phyloP scores from a whole-genome alignment of 2,797 vertebrate species.

The Borostomias antarcticus region DNA sequence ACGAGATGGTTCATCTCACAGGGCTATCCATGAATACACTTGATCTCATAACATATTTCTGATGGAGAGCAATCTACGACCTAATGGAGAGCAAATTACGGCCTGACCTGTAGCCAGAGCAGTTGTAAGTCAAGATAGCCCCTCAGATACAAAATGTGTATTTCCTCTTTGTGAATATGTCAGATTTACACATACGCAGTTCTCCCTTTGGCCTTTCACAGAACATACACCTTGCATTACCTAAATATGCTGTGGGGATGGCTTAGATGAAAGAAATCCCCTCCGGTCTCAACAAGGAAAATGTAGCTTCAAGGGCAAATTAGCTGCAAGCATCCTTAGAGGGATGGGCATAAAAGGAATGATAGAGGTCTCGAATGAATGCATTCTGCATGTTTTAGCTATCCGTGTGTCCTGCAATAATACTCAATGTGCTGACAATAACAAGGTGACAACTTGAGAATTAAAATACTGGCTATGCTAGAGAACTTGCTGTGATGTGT shows the following conservation, averaged over 20 bases:
- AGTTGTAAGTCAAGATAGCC: constrained; percentile 26
- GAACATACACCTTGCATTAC: constrained; percentile 55
- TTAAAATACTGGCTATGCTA: constrained; percentile 47
- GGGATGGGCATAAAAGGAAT: constrained; percentile 60
- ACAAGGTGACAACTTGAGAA: constrained; percentile 41
- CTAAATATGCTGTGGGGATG: constrained; percentile 55
- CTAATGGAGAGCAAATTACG: constrained; percentile 1
- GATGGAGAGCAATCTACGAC: background rate
- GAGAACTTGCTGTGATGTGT: constrained; percentile 44
- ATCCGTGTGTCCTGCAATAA: constrained; percentile 40
- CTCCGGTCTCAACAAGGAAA: constrained; percentile 70
- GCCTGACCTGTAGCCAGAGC: constrained; percentile 12
- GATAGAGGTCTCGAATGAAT: constrained; percentile 62
- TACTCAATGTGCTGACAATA: constrained; percentile 38
- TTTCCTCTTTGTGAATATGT: constrained; percentile 31
- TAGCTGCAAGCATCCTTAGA: constrained; percentile 68
- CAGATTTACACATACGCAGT: constrained; percentile 44
- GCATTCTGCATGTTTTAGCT: constrained; percentile 65
- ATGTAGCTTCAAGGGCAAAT: constrained; percentile 71
- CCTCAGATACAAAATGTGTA: constrained; percentile 31
- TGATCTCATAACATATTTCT: background rate
- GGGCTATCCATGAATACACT: no score
- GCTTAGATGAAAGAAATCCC: constrained; percentile 72
- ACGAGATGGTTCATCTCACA: no score
- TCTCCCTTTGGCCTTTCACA: constrained; percentile 54